Conservation (phyloP, 35 echinoderm and acorn worm genomes). For the Apostichopus parvimensis region DNA sequence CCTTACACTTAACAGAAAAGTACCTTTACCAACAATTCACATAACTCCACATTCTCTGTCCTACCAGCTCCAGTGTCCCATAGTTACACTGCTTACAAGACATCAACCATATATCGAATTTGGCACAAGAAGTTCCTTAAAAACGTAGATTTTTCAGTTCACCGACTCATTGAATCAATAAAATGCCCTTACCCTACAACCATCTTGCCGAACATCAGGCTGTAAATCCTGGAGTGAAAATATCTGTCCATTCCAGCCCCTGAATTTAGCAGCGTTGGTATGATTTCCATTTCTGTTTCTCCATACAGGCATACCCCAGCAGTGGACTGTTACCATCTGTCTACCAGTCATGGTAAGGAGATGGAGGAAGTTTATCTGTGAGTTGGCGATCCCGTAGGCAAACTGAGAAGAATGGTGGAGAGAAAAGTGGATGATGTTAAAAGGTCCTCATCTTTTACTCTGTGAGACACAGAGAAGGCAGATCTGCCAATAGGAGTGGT, state of each 20-base stretch:
- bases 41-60: too few relatives aligned
- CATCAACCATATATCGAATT: too few relatives aligned
- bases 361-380: slow-evolving; percentile 53
- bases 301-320: slow-evolving; percentile 60
- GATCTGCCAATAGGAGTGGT: background rate
- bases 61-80: too few relatives aligned
- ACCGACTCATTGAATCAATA: background rate
- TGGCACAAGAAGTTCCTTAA: too few relatives aligned
- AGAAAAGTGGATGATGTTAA: slow-evolving; percentile 10
- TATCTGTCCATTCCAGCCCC: slow-evolving; percentile 50
- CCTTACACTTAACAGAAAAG: too few relatives aligned
- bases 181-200: slow-evolving; percentile 40
- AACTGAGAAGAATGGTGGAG: slow-evolving; percentile 11
- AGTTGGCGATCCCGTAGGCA: slow-evolving; percentile 17
- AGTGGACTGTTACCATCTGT: slow-evolving; percentile 36
- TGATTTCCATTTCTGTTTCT: slow-evolving; percentile 38
- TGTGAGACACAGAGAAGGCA: background rate
- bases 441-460: background rate
- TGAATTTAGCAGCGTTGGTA: slow-evolving; percentile 27
- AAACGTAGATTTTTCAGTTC: too few relatives aligned
- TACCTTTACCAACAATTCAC: too few relatives aligned
- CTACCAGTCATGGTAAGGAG: slow-evolving; percentile 39
- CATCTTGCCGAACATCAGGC: slow-evolving; percentile 43
- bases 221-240: slow-evolving; percentile 33
- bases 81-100: too few relatives aligned